Base-by-base conservation (phyloP, 1,140 invertebrate genomes). In the Lucilia cuprina region DNA sequence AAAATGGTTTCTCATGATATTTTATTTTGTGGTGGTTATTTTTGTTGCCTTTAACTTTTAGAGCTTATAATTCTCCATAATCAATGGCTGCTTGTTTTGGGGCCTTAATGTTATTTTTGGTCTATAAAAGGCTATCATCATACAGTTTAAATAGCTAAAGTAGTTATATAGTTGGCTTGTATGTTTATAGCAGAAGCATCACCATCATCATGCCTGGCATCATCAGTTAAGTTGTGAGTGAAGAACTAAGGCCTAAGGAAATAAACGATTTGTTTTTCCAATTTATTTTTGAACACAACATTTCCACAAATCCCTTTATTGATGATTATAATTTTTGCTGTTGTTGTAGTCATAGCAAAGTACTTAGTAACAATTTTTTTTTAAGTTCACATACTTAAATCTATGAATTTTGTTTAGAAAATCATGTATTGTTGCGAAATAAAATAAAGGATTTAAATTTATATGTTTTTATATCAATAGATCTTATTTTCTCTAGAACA, bases 241-340 rank as follows among this genome's bases (percentile, higher is more conserved):
- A n/a, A 55, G n/a, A 70, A 70, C 74, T 75, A 75, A 47, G 34
- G 34, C 75, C 41, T n/a, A 78, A 78, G 75, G 75, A 78, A 78
- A 78, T 78, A 78, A 78, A 78, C 75, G 75, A 47, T 78, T 78
- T 41, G 75, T 78, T 78, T 78, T 47, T 9, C 41, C 14, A 78
- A 47, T 35, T 47, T 78, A 78, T 78, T 47, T 30, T 77, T 34
- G 75, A 47, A 70, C 14, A 60, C 55, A 60, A 75, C 75, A 78
- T 78, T 78, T 78, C 35, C 14, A 78, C 35, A 78, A 78, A 78
- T 78, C 75, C 75, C 35, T 78, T 78, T 78, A 78, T 78, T 78
- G 75, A 78, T 78, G 75, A 78, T 41, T 78, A 13, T 41, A 41
- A 78, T 41, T 17, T n/a, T 70, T 70, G 65, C 12, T 70, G 9